Evolutionary conservation across 2,113 vertebrate genomes (phyloP).

Genomic region (Antechinus flavipes): DNA sequence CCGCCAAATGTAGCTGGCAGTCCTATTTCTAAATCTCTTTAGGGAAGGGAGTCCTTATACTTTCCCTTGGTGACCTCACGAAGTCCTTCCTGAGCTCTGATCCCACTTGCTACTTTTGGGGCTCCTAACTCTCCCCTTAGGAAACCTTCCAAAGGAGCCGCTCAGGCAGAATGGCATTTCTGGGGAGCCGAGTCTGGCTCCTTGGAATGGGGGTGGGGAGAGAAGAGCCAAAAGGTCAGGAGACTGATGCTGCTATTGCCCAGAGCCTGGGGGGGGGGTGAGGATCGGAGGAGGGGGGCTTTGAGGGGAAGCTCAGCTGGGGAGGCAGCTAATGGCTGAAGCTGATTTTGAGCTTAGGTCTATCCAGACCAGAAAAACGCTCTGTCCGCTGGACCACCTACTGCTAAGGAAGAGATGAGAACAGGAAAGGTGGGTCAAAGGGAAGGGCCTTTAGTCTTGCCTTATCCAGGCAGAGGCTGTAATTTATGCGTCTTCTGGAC

Average conservation of each 20-base stretch:
- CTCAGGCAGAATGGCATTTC: background rate
- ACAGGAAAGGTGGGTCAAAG: background rate
- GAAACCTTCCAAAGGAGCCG: background rate
- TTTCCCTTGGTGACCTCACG: background rate
- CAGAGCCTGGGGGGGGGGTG: background rate
- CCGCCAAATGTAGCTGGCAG: background rate
- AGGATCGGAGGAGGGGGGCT: background rate
- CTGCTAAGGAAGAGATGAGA: background rate
- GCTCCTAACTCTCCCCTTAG: background rate
- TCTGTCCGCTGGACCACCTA: background rate
- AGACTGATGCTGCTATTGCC: background rate
- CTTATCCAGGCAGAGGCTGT: background rate
- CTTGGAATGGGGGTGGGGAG: background rate
- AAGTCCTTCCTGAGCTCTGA: constrained; percentile 6
- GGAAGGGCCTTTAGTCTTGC: background rate
- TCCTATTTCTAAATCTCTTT: background rate
- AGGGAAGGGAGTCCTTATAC: background rate
- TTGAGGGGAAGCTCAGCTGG: background rate
- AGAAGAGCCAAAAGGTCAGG: background rate
- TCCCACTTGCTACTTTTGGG: background rate
- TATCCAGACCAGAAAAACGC: background rate
- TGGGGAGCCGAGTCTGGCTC: background rate
- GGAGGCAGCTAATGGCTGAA: no score
- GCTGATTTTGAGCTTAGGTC: background rate
- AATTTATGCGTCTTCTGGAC: background rate